Evolutionary conservation across 2,113 vertebrate genomes (phyloP), one percentile per base, ranked within the genome.

Genomic region (Oncorhynchus masou): DNA sequence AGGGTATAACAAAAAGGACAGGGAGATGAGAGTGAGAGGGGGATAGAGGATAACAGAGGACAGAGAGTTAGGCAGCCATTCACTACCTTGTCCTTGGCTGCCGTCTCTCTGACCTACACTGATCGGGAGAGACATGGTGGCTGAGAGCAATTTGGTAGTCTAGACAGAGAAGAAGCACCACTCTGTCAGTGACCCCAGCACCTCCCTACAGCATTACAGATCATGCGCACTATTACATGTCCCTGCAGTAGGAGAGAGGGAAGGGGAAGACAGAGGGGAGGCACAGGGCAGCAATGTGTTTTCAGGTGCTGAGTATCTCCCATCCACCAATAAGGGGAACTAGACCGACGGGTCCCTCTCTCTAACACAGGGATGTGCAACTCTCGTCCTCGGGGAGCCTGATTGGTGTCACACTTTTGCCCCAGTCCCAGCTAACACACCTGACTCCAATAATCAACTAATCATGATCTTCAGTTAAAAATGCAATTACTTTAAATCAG

Each of bases 61-160:
- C 1, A 67, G 65, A 67, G 65, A 15, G 16, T 7, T 34, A 29
- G 70, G 68, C 45, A 48, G 13, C 67, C 71, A 24, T 54, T 11
- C 39, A 9, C 39, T 45, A 45, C 8, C 39, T 11, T 1, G 64
- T 27, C 68, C 39, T 27, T 45, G 39, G 2, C 34, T 60, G 25
- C 66, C 16, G 49, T 68, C 22, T 31, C 29, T 66, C 20, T 49
- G 31, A 66, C 73, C 22, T 51, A 75, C 5, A 48, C 34, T 79
- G 73, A 83, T 71, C 5, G 66, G 7, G 29, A 68, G 25, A 16
- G 79, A 85, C 71, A 65, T 29, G 74, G 11, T 20, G 11, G 22
- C 74, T 75, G 27, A 65, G 16, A 78, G 70, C 27, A 71, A 76
- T 73, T 75, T 80, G 68, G 64, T n/a, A 66, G 76, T 4, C 0